These are phyloP conservation scores for Vombatus ursinus DNA, from an alignment of 2,113 vertebrate genomes.

Conservation along the genomic window DNA sequence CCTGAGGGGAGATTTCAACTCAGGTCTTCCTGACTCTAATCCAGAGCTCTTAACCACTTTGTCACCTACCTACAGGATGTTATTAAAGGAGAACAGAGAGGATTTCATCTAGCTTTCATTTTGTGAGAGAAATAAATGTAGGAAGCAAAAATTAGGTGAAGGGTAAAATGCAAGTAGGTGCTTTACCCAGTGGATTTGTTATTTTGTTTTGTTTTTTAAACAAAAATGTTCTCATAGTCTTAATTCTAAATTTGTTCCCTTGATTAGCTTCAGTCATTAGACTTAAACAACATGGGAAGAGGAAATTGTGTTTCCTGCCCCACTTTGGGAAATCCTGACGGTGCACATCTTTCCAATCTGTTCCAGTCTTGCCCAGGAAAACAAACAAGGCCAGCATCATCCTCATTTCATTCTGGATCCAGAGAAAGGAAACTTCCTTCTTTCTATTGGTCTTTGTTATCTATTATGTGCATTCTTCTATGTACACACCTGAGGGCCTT, in stretches of 20 bases:
- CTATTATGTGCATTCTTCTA: neutral
- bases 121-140: neutral
- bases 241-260: neutral
- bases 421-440: neutral
- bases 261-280: neutral
- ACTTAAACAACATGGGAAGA: neutral
- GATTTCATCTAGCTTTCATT: neutral
- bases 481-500: conserved; percentile 86
- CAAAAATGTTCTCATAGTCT: neutral
- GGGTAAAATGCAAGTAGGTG: neutral
- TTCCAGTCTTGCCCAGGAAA: neutral
- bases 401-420: neutral
- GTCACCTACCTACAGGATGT: neutral
- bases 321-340: neutral
- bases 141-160: neutral
- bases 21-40: neutral
- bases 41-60: too few species aligned
- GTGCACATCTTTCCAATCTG: neutral
- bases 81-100: neutral
- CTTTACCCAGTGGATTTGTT: too few species aligned
- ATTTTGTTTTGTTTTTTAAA: neutral
- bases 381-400: neutral
- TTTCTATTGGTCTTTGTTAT: neutral
- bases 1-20: neutral
- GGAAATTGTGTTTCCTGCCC: neutral